Evolutionary conservation across 1,140 invertebrate species (phyloP).

Genomic region (Globodera rostochiensis): DNA sequence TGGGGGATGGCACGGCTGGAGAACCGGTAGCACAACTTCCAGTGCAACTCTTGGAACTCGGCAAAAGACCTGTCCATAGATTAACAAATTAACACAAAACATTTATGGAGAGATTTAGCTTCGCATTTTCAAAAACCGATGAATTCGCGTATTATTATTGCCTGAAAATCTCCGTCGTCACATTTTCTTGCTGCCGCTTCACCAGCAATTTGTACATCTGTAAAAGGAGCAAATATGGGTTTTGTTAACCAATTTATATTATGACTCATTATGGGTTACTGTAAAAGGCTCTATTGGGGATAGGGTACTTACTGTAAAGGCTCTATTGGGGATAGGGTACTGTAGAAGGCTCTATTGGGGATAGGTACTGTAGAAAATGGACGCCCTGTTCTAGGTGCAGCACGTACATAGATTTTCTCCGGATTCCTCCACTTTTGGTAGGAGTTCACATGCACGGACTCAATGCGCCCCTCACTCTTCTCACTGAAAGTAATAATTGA

Average conservation of each 20-base stretch:
- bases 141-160: neutral
- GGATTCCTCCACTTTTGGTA: slow-evolving; percentile 94
- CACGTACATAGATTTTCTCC: slow-evolving; percentile 87
- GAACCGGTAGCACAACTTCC: slow-evolving; percentile 44
- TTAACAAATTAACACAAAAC: neutral
- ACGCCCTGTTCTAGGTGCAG: neutral
- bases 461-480: slow-evolving; percentile 84
- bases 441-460: slow-evolving; percentile 80
- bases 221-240: slow-evolving; percentile 28
- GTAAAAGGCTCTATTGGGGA: too few relatives aligned
- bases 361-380: neutral
- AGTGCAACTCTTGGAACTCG: slow-evolving; percentile 44
- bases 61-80: slow-evolving; percentile 28
- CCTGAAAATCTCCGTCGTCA: slow-evolving; percentile 23
- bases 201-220: slow-evolving; percentile 84
- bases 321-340: too few relatives aligned
- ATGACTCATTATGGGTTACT: too few relatives aligned
- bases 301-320: too few relatives aligned
- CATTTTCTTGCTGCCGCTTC: slow-evolving; percentile 69
- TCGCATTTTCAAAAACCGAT: too few relatives aligned
- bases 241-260: too few relatives aligned
- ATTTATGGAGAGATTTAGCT: too few relatives aligned
- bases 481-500: slow-evolving; percentile 71
- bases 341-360: too few relatives aligned
- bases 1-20: slow-evolving; percentile 37